Evolutionary conservation across 2,888 invertebrate genomes (phyloP).

Genomic region (Cataglyphis livida): DNA sequence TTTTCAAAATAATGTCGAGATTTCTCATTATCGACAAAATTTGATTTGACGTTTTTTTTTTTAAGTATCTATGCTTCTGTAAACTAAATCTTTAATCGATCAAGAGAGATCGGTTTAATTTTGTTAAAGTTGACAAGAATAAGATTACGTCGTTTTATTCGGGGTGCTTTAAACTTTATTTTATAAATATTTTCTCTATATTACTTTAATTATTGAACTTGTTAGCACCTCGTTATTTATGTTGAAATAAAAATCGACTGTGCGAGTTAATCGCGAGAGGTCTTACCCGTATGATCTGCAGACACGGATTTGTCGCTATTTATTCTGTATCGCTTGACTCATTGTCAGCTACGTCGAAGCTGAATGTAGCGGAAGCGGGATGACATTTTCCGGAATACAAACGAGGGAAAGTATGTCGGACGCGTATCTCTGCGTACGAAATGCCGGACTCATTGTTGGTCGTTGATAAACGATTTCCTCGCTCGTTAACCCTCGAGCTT

Average conservation of each 20-base stretch:
- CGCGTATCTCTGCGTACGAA: conserved; percentile 19
- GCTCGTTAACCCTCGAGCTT: conserved; percentile 46
- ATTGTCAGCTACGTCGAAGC: neutral
- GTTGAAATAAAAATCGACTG: neutral
- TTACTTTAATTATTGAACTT: neutral
- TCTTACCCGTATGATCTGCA: neutral
- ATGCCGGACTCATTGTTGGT: conserved; percentile 28
- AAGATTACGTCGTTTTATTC: neutral
- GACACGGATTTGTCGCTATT: neutral
- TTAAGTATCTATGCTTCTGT: neutral
- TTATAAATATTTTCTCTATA: neutral
- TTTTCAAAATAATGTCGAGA: conserved; percentile 11
- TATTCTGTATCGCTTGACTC: neutral
- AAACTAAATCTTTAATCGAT: neutral
- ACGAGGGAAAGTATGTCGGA: conserved; percentile 35
- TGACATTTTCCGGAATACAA: conserved; percentile 49
- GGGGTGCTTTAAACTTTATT: neutral
- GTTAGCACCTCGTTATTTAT: neutral
- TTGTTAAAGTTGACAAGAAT: neutral
- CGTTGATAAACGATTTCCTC: conserved; percentile 47
- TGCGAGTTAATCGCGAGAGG: neutral
- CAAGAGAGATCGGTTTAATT: neutral
- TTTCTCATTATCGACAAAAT: neutral
- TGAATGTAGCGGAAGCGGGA: conserved; percentile 27
- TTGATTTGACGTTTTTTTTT: neutral